Evolutionary conservation across 2,113 vertebrate species (phyloP).

Genomic region (Strix uralensis): DNA sequence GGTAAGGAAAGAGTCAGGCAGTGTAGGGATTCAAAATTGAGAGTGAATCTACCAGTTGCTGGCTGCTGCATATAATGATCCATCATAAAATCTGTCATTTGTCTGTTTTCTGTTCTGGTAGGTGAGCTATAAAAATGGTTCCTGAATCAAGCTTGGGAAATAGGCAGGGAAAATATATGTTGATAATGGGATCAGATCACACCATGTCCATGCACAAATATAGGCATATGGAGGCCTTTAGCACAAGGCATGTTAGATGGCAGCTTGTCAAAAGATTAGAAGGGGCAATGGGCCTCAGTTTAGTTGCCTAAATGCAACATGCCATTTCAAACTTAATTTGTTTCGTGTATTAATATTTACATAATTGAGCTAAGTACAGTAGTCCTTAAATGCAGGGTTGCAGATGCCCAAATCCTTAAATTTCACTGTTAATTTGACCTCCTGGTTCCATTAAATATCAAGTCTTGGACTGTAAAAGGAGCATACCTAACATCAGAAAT

Average conservation of each 20-base stretch:
- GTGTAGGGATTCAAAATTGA: background rate
- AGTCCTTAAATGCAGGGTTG: background rate
- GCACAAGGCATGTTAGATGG: background rate
- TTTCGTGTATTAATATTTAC: background rate
- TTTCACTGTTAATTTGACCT: background rate
- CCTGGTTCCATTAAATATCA: background rate
- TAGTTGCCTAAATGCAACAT: background rate
- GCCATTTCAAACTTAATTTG: background rate
- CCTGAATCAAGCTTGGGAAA: background rate
- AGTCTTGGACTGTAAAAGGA: background rate
- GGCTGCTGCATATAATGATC: background rate
- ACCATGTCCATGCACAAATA: background rate
- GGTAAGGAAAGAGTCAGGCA: background rate
- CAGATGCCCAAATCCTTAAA: background rate
- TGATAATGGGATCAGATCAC: background rate
- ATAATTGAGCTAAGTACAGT: background rate
- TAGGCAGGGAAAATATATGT: background rate
- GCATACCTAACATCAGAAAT: background rate
- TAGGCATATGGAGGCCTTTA: background rate
- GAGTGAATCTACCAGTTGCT: background rate
- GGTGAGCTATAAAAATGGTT: background rate
- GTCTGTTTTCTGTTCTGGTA: background rate
- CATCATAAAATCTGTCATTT: background rate
- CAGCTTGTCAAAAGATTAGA: background rate
- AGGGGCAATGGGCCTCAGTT: background rate